Conservation (phyloP, 1,140 invertebrate genomes). For the Gryon sp. region DNA sequence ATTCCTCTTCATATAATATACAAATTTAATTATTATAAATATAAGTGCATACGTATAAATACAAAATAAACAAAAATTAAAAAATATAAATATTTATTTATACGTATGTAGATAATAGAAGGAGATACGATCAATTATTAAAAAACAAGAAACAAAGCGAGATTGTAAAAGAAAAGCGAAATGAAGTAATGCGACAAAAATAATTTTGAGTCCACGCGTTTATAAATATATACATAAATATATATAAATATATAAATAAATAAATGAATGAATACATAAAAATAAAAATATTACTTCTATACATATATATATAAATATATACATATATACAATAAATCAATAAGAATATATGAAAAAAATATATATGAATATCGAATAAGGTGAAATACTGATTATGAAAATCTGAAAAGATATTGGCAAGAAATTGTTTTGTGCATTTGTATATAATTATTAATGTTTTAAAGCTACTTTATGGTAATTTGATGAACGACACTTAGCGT, state of each 20-base stretch:
- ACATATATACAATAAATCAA: conserved; percentile 68
- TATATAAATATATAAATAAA: conserved; percentile 57
- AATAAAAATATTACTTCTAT: conserved; percentile 75
- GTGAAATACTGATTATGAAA: conserved; percentile 65
- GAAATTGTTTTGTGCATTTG: conserved; percentile 74
- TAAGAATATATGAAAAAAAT: conserved; percentile 69
- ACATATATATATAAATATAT: conserved; percentile 69
- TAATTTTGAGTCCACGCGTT: conserved; percentile 75
- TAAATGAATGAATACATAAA: conserved; percentile 67
- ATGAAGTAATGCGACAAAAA: conserved; percentile 66
- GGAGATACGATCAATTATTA: conserved; percentile 74
- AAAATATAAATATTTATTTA: conserved; percentile 66
- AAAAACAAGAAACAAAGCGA: conserved; percentile 45
- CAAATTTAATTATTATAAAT: conserved; percentile 64
- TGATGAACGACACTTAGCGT: conserved; percentile 66
- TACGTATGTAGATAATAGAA: conserved; percentile 64
- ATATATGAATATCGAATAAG: conserved; percentile 72
- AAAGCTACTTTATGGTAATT: conserved; percentile 70
- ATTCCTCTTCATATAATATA: conserved; percentile 60
- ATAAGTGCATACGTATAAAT: conserved; percentile 63
- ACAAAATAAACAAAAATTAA: conserved; percentile 38
- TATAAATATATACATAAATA: conserved; percentile 71
- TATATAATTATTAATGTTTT: conserved; percentile 75
- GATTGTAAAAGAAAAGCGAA: conserved; percentile 55
- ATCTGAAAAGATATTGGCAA: conserved; percentile 61